These are phyloP conservation scores for Myotis yumanensis DNA, from an alignment of 2,113 vertebrate genomes.

Conservation along the genomic window DNA sequence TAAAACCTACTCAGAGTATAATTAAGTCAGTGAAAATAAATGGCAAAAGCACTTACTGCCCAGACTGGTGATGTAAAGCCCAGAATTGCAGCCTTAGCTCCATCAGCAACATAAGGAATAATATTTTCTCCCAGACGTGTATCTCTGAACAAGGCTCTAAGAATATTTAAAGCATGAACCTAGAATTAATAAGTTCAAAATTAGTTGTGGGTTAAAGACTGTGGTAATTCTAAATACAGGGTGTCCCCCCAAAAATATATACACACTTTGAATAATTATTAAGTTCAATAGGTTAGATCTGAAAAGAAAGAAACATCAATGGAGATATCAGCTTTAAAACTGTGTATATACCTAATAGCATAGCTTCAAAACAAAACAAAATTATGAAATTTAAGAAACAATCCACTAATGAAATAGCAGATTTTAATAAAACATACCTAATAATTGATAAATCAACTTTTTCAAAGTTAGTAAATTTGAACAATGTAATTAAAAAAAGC, in stretches of 20 bases:
- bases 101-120: conserved; percentile 93
- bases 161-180: conserved; percentile 98
- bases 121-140: conserved; percentile 95
- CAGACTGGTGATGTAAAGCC: conserved; percentile 96
- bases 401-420: not conserved
- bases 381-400: not conserved
- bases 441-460: not conserved
- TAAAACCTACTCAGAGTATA: not conserved
- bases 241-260: too few species aligned
- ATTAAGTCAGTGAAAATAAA: conserved; percentile 50
- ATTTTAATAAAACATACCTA: conserved; percentile 41
- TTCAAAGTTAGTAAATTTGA: conserved; percentile 4
- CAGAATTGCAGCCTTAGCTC: conserved; percentile 92
- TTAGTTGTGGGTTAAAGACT: conserved; percentile 17
- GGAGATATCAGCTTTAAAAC: too few species aligned
- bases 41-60: conserved; percentile 90
- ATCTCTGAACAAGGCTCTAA: conserved; percentile 94
- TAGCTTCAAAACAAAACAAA: not conserved
- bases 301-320: too few species aligned
- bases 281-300: too few species aligned
- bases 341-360: not conserved
- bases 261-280: too few species aligned
- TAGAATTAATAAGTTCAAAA: conserved; percentile 73
- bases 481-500: not conserved
- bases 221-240: not conserved